A percentile compares a stretch with the other conserved stretches of the same genome.
Conservation (phyloP, 2,888 invertebrate species). For the Coelopa pilipes region DNA sequence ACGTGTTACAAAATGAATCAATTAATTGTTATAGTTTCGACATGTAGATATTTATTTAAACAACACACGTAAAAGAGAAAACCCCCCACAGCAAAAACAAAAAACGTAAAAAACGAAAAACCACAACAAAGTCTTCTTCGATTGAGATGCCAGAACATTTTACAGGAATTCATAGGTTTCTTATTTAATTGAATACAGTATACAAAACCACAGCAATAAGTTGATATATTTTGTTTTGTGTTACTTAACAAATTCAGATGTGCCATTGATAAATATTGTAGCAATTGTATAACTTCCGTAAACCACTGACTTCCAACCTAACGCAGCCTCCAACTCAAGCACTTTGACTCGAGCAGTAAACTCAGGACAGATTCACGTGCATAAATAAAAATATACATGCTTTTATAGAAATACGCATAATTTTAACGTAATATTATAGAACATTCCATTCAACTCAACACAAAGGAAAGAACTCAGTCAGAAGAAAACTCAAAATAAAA, state of each 20-base stretch:
- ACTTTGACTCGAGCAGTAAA: slow-evolving; percentile 44
- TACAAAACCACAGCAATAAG: slow-evolving; percentile 33
- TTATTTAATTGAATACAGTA: slow-evolving; percentile 26
- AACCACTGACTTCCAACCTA: background rate
- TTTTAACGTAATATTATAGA: slow-evolving; percentile 12
- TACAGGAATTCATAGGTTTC: background rate
- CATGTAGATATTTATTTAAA: slow-evolving; percentile 14
- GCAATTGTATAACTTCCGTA: background rate
- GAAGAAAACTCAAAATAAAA: background rate
- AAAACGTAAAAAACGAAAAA: too few species aligned
- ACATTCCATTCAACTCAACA: slow-evolving; percentile 24
- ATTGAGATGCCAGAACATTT: too few species aligned
- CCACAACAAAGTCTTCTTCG: too few species aligned
- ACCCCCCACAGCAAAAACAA: too few species aligned
- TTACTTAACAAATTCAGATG: slow-evolving; percentile 52
- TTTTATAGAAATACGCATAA: background rate
- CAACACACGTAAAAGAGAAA: too few species aligned
- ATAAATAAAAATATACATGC: background rate
- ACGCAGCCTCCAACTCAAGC: too few species aligned
- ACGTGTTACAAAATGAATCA: background rate
- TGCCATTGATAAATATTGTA: slow-evolving; percentile 54
- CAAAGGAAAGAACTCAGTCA: slow-evolving; percentile 4
- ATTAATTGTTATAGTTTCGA: too few species aligned
- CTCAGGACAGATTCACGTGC: slow-evolving; percentile 48
- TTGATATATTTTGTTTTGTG: background rate